Conservation (phyloP, 2,113 vertebrate species). For the Oceanodroma tethys region DNA sequence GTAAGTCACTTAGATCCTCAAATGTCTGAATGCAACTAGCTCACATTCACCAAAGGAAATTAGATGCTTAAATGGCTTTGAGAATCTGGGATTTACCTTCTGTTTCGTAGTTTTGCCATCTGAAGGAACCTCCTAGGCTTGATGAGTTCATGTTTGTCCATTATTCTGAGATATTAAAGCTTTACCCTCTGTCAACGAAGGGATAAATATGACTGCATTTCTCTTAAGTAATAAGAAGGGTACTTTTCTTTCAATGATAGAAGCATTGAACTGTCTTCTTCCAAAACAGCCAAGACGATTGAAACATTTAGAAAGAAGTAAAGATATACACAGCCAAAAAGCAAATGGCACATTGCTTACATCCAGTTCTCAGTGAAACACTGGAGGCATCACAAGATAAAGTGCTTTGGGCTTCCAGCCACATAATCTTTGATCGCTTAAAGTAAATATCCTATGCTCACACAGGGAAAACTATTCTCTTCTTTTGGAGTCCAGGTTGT, state of each 20-base stretch:
- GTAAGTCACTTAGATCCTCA: background rate
- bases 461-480: conserved; percentile 2
- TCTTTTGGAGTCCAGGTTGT: background rate
- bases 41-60: background rate
- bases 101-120: background rate
- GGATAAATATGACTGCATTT: background rate
- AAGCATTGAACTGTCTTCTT: conserved; percentile 25
- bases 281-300: background rate
- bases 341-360: conserved; percentile 41
- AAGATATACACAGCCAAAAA: conserved; percentile 25
- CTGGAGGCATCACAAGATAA: conserved; percentile 38
- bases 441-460: conserved; percentile 46
- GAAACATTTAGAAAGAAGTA: conserved; percentile 7
- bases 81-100: background rate
- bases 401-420: conserved; percentile 61
- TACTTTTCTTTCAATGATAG: conserved; percentile 15
- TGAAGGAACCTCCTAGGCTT: background rate
- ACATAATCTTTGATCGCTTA: conserved; percentile 36
- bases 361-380: conserved; percentile 38
- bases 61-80: background rate
- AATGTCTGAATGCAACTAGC: background rate
- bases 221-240: conserved; percentile 33
- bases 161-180: background rate
- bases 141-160: background rate
- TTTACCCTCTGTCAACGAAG: background rate